Evolutionary conservation across 2,113 vertebrate species (phyloP).

Genomic region (Pseudopipra pipra): DNA sequence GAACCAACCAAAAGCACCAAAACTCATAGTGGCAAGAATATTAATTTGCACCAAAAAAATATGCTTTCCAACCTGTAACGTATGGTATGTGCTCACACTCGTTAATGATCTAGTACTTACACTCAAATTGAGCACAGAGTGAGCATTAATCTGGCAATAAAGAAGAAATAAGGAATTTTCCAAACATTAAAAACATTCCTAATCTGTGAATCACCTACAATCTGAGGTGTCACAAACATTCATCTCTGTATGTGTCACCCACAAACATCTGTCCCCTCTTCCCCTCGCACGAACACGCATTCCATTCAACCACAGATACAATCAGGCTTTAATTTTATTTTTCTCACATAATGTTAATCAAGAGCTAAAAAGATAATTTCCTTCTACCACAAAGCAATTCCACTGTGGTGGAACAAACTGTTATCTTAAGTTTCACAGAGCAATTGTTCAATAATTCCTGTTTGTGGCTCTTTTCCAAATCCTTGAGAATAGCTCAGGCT

Average conservation of each 20-base stretch:
- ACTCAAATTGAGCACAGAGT: neutral
- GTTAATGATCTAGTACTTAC: neutral
- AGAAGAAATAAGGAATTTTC: neutral
- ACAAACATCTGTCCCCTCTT: slow-evolving; percentile 55
- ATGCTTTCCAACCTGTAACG: neutral
- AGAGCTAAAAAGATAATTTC: slow-evolving; percentile 83
- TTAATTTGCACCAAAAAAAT: neutral
- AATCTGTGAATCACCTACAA: slow-evolving; percentile 20
- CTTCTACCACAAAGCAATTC: slow-evolving; percentile 88
- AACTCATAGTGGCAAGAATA: neutral
- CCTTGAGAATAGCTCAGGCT: slow-evolving; percentile 76
- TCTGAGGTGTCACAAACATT: slow-evolving; percentile 16
- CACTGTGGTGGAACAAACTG: slow-evolving; percentile 87
- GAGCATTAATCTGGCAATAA: neutral
- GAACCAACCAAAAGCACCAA: neutral
- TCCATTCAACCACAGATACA: slow-evolving; percentile 65
- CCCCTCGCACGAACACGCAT: slow-evolving; percentile 11
- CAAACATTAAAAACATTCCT: slow-evolving; percentile 40
- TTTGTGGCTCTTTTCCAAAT: slow-evolving; percentile 86
- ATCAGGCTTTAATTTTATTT: slow-evolving; percentile 77
- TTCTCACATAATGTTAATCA: slow-evolving; percentile 81
- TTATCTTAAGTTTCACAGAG: slow-evolving; percentile 91
- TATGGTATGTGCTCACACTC: neutral
- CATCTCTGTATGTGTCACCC: slow-evolving; percentile 8
- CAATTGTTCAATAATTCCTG: slow-evolving; percentile 95